phyloP scores from a whole-genome alignment of 2,113 vertebrate species.

The Myotis lucifugus region DNA sequence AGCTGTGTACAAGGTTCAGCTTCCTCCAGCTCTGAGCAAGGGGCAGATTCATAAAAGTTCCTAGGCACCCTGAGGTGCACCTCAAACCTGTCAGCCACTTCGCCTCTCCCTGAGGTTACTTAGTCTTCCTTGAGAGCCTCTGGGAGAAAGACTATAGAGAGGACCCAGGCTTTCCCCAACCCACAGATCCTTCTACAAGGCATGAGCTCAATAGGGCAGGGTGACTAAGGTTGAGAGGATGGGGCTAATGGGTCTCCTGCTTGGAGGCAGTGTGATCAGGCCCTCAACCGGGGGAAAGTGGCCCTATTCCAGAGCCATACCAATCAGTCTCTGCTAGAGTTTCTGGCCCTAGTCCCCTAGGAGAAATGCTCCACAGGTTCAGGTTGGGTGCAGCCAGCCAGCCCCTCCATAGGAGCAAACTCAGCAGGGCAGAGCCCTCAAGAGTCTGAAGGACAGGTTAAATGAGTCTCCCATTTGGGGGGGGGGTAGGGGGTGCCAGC shows the following conservation, averaged over 20 bases:
- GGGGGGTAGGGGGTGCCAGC: too few relatives aligned
- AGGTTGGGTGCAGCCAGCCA: too few relatives aligned
- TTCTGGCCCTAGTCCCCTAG: too few relatives aligned
- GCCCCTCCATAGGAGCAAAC: too few relatives aligned
- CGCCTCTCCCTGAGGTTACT: neutral
- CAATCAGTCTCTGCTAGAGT: neutral
- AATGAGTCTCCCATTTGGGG: too few relatives aligned
- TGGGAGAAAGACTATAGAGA: neutral
- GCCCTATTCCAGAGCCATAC: neutral
- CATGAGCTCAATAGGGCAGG: neutral
- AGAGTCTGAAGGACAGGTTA: too few relatives aligned
- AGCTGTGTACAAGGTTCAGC: neutral
- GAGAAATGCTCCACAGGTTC: too few relatives aligned
- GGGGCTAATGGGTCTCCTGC: neutral
- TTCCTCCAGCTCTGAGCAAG: neutral
- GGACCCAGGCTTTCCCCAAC: neutral
- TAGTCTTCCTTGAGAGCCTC: neutral
- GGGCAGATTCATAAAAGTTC: neutral
- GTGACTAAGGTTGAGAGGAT: neutral
- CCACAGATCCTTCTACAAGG: neutral
- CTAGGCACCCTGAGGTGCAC: neutral
- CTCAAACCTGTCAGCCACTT: neutral
- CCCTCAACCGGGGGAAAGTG: neutral
- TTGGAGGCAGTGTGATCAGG: neutral
- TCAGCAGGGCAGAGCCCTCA: too few relatives aligned